Base-by-base conservation (phyloP, 2,113 vertebrate species). In the Oryzias curvinotus region DNA sequence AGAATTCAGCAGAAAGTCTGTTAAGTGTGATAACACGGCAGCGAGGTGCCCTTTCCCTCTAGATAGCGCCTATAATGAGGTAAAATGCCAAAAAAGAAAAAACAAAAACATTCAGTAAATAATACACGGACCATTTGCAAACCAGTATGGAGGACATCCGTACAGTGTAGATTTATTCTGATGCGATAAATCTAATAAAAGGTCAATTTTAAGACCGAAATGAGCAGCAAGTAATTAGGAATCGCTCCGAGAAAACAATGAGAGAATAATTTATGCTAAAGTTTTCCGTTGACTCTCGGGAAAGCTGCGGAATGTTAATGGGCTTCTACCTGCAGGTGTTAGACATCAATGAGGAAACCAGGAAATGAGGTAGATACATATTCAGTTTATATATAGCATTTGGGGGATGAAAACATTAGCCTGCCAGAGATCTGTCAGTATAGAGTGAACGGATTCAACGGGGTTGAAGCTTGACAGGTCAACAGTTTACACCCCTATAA, bases 131-230 rank as follows among this genome's bases (percentile, higher is more conserved):
- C 91, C 83, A 85, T 78, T 86, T 91, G 79, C 90, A 91, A 91
- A 91, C 90, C 88, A 88, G 81, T 78, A 60, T 53, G 70, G 73
- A 87, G 87, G 71, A 62, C 85, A 78, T 81, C 77, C 78, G 63
- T 71, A 81, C 58, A 75, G 83, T 89, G 84, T 89, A 76, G 86
- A 93, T 85, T 93, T 92, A 91, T 82, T 90, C 67, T 89, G 80
- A 87, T 89, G 88, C 90, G 89, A 88, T 77, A 87, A 85, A 75
- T 73, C 77, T 72, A 90, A 81, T 91, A 91, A 91, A 89, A 75
- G 77, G 64, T 48, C 71, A 23, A 85, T 92, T 93, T 90, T 90
- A 86, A 87, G 89, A 72, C 85, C 68, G 85, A 92, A 90, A 87
- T 80, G 54, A 77, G 80, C 78, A 86, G 77, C 73, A 82, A 85